phyloP scores from a whole-genome alignment of 2,888 invertebrate species.

The Hipparchia semele region DNA sequence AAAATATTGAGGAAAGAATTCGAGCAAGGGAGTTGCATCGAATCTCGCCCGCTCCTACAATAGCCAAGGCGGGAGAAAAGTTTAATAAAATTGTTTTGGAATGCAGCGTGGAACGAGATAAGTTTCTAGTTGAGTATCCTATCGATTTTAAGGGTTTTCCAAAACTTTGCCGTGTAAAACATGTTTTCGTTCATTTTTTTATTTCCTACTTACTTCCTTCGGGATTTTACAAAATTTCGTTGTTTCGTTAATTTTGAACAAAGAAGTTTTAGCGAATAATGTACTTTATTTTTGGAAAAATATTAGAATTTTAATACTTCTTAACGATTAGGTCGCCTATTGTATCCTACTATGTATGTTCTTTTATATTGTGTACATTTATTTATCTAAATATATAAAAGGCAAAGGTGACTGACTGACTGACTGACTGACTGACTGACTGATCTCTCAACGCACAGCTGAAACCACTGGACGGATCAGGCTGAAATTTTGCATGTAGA shows the following conservation, averaged over 20 bases:
- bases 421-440: too few relatives aligned
- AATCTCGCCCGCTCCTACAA: constrained; percentile 56
- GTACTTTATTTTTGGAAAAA: background rate
- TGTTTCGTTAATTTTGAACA: background rate
- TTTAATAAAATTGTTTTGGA: constrained; percentile 79
- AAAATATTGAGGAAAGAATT: constrained; percentile 70
- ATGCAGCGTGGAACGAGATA: constrained; percentile 72
- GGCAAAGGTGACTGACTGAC: too few relatives aligned
- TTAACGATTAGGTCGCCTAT: too few relatives aligned
- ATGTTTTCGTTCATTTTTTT: constrained; percentile 22
- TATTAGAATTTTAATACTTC: too few relatives aligned
- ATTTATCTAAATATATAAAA: too few relatives aligned
- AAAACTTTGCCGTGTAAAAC: constrained; percentile 36
- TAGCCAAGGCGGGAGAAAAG: constrained; percentile 63
- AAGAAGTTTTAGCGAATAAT: background rate
- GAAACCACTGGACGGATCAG: too few relatives aligned
- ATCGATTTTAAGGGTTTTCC: constrained; percentile 55
- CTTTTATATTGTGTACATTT: too few relatives aligned
- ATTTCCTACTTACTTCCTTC: constrained; percentile 6
- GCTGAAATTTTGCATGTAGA: too few relatives aligned
- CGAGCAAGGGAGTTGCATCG: constrained; percentile 72
- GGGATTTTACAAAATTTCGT: background rate
- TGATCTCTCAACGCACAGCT: too few relatives aligned
- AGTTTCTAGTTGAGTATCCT: constrained; percentile 62
- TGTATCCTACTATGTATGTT: too few relatives aligned